Evolutionary conservation across 1,140 invertebrate genomes (phyloP).

Genomic region (Drosophila nigromelanica): DNA sequence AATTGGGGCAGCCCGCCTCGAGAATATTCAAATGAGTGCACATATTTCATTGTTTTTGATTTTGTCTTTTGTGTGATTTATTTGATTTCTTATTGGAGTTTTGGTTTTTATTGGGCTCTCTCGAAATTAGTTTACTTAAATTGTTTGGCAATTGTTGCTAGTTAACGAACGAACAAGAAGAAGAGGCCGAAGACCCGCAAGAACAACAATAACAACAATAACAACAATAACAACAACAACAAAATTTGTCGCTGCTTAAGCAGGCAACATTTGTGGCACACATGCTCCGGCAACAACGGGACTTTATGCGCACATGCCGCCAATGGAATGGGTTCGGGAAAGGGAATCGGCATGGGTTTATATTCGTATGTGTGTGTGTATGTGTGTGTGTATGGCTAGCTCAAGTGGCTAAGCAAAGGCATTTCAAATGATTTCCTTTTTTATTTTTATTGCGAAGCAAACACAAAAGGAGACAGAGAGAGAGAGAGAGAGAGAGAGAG

Average conservation of each 20-base stretch:
- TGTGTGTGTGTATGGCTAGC: conserved; percentile 11
- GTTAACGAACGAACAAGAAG: conserved; percentile 37
- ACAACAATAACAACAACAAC: conserved; percentile 26
- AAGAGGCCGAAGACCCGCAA: background rate
- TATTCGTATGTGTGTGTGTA: background rate
- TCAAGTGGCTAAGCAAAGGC: conserved; percentile 67
- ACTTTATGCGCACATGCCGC: conserved; percentile 29
- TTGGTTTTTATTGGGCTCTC: conserved; percentile 56
- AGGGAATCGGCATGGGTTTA: conserved; percentile 7
- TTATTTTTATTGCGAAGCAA: conserved; percentile 23
- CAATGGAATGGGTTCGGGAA: conserved; percentile 11
- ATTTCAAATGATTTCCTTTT: conserved; percentile 64
- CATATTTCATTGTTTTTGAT: conserved; percentile 59
- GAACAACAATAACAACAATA: conserved; percentile 22
- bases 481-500: too few species aligned
- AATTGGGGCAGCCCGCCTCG: background rate
- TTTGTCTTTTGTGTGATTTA: conserved; percentile 53
- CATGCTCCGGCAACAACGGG: conserved; percentile 42
- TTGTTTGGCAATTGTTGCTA: conserved; percentile 50
- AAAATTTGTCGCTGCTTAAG: conserved; percentile 53
- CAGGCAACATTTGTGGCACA: conserved; percentile 74
- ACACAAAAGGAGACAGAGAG: conserved; percentile 1
- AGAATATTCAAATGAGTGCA: conserved; percentile 23
- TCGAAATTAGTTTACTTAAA: conserved; percentile 64
- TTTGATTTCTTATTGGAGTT: conserved; percentile 39